phyloP scores from a whole-genome alignment of 1,140 invertebrate species.

The Oryzaephilus surinamensis region DNA sequence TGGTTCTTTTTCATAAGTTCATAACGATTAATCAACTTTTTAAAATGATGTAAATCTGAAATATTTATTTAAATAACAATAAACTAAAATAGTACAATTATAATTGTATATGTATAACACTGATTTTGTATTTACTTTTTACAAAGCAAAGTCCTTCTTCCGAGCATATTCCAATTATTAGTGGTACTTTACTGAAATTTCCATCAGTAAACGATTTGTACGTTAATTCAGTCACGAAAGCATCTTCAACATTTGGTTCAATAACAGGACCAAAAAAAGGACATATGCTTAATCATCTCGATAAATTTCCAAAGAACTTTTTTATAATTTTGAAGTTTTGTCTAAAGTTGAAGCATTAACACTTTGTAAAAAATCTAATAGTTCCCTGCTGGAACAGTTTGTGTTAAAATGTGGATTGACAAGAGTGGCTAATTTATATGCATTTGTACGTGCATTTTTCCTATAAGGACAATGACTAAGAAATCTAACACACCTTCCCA shows the following conservation, averaged over 20 bases:
- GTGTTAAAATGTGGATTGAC: conserved; percentile 1
- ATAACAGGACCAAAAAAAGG: not conserved
- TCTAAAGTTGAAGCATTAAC: too few species aligned
- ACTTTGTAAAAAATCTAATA: too few species aligned
- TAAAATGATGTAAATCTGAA: too few species aligned
- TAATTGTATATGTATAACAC: too few species aligned
- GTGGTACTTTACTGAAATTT: conserved; percentile 5
- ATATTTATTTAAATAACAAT: too few species aligned
- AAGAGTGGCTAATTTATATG: not conserved
- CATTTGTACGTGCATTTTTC: conserved; percentile 1
- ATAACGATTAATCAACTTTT: too few species aligned
- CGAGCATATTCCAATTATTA: conserved; percentile 10
- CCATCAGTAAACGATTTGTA: conserved; percentile 7
- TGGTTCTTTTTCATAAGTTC: too few species aligned
- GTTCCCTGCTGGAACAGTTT: not conserved
- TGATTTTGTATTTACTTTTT: too few species aligned
- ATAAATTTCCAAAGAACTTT: too few species aligned
- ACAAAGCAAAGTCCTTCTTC: conserved; percentile 10
- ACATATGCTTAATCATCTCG: too few species aligned
- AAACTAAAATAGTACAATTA: too few species aligned
- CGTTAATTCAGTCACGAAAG: conserved; percentile 8
- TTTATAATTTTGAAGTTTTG: not conserved
- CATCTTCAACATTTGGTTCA: conserved; percentile 5
- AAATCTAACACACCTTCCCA: conserved; percentile 3
- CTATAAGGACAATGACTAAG: conserved; percentile 1